Base-by-base conservation (phyloP, 2,797 vertebrate species). In the Myripristis murdjan region DNA sequence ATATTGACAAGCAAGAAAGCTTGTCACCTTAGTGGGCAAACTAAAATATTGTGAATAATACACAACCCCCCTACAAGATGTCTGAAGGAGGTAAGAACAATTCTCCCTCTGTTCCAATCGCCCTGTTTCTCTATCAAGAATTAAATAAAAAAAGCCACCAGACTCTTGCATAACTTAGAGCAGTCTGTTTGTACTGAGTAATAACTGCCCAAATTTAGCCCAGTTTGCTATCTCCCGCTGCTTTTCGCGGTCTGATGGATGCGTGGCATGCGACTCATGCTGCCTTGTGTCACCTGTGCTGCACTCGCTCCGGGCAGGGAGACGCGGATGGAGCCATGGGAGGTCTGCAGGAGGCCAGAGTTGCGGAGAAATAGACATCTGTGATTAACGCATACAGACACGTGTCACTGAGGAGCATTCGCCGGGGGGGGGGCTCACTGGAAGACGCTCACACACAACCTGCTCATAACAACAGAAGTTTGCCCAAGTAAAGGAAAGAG, bases 361-460 rank as follows among this genome's bases (percentile, higher is more conserved):
- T 63, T 70, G 62, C 64, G 83, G 77, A 70, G 77, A 79, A 75
- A 87, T 58, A 82, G 87, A 82, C 89, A 87, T 93, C 86, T 89
- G 90, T 89, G 90, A 92, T 88, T 82, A 91, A 91, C 87, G 85
- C 89, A 55, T 86, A 77, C 72, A 77, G 90, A 91, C 86, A 87
- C 60, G 70, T 87, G 87, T 90, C 89, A 81, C 70, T 57, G 62
- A 60, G 75, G 71, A 75, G 77, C 73, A 44, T 77, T 85, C 5
- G 67, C 75, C 72, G 63, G 49, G 72, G 87, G 77, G 46, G 71
- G 47, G n/a, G n/a, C n/a, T n/a, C 73, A 31, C 77, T 68, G 77
- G 70, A 75, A 90, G 75, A 81, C 69, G 66, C 81, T 79, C 86
- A 81, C 89, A 73, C 84, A 84, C 83, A 87, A 86, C 88, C 75